Percentiles rank a stretch among this genome's conserved stretches.
Evolutionary conservation across 2,113 vertebrate genomes (phyloP).

Genomic region (Tichodroma muraria): DNA sequence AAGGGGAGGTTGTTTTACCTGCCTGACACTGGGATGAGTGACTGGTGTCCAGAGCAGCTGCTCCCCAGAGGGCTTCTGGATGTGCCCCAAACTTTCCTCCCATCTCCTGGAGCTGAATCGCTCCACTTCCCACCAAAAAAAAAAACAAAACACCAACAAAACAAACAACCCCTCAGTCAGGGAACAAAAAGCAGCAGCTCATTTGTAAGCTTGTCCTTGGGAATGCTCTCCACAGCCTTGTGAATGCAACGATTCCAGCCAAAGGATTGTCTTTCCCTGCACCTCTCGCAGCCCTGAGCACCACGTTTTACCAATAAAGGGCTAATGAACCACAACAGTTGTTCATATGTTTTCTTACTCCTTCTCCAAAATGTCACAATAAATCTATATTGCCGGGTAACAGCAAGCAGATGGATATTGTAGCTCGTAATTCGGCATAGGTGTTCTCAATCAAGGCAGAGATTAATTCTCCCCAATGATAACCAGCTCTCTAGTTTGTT

Average conservation of each 20-base stretch:
- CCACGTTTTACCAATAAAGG: slow-evolving; percentile 15
- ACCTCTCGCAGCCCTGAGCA: background rate
- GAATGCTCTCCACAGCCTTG: background rate
- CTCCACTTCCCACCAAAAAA: background rate
- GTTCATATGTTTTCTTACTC: slow-evolving; percentile 34
- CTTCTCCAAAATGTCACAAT: slow-evolving; percentile 11
- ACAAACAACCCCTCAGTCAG: background rate
- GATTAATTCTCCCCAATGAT: slow-evolving; percentile 14
- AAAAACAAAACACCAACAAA: background rate
- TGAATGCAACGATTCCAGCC: background rate
- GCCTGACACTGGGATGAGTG: background rate
- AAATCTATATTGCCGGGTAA: slow-evolving; percentile 31
- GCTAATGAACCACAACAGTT: slow-evolving; percentile 41
- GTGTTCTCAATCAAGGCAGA: slow-evolving; percentile 28
- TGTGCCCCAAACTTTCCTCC: background rate
- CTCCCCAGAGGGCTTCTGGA: background rate
- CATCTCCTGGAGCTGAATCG: background rate
- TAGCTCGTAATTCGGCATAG: slow-evolving; percentile 20
- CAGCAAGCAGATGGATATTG: slow-evolving; percentile 36
- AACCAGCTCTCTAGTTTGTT: background rate
- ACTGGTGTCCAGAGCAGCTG: background rate
- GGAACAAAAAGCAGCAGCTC: background rate
- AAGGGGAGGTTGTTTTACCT: background rate
- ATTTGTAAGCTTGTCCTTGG: background rate
- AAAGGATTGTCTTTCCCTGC: background rate